phyloP scores from a whole-genome alignment of 2,888 invertebrate genomes.

The Agrotis puta region DNA sequence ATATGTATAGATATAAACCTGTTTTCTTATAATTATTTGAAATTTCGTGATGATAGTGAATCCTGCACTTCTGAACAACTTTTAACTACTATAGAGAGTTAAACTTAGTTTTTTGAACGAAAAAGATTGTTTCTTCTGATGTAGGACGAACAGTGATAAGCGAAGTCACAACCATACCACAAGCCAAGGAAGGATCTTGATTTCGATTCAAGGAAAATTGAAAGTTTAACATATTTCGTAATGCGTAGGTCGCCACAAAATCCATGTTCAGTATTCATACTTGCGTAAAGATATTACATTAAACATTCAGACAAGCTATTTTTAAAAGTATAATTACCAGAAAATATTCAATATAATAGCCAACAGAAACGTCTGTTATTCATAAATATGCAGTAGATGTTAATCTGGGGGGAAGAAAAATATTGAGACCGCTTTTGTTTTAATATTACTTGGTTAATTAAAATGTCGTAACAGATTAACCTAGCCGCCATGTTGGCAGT shows the following conservation, averaged over 20 bases:
- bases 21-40: no score
- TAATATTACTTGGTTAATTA: slow-evolving; percentile 64
- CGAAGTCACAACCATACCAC: neutral
- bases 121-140: neutral
- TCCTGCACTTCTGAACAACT: neutral
- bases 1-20: no score
- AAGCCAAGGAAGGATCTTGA: neutral
- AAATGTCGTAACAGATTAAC: slow-evolving; percentile 60
- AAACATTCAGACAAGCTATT: slow-evolving; percentile 47
- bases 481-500: slow-evolving; percentile 32
- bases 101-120: neutral
- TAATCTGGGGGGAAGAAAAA: slow-evolving; percentile 73
- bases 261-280: slow-evolving; percentile 20
- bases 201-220: neutral
- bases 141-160: neutral
- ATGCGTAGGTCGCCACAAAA: neutral
- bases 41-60: no score
- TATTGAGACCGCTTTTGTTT: slow-evolving; percentile 68
- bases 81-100: neutral
- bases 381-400: slow-evolving; percentile 80
- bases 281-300: slow-evolving; percentile 40
- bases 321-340: slow-evolving; percentile 65
- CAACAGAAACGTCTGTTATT: slow-evolving; percentile 61
- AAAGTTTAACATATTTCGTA: neutral
- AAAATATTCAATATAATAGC: slow-evolving; percentile 60